These are phyloP conservation scores for Lycia hirtaria DNA, from an alignment of 2,888 invertebrate genomes.

Conservation along the genomic window DNA sequence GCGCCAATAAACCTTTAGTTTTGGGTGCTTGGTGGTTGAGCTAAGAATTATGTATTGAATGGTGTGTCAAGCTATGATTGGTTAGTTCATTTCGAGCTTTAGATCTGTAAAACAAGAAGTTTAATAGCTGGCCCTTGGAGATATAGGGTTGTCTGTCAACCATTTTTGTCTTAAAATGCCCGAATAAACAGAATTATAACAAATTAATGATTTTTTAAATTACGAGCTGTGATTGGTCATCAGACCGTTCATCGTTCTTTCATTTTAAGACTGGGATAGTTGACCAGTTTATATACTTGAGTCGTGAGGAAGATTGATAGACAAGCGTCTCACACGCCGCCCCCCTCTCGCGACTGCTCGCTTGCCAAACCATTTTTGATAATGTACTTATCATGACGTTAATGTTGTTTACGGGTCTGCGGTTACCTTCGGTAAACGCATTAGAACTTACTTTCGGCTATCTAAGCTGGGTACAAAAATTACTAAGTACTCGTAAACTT, in stretches of 20 bases:
- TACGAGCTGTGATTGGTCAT: no score
- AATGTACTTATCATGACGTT: slow-evolving; percentile 14
- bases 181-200: no score
- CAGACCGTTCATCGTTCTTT: no score
- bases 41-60: neutral
- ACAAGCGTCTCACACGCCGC: neutral
- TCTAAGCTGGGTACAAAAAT: slow-evolving; percentile 38
- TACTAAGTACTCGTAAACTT: neutral
- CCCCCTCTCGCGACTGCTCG: slow-evolving; percentile 10
- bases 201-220: no score
- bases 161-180: no score
- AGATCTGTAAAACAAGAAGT: slow-evolving; percentile 1
- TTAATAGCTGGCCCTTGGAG: no score
- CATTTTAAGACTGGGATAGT: no score
- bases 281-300: no score
- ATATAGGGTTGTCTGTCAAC: no score
- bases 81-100: neutral
- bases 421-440: slow-evolving; percentile 36
- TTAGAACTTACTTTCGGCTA: slow-evolving; percentile 36
- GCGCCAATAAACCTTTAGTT: neutral
- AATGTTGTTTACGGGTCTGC: slow-evolving; percentile 3
- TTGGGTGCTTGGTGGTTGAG: neutral
- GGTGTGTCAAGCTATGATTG: neutral
- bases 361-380: slow-evolving; percentile 14
- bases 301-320: neutral